phyloP scores from a whole-genome alignment of 2,797 vertebrate genomes.

The Pantherophis alleghaniensis region DNA sequence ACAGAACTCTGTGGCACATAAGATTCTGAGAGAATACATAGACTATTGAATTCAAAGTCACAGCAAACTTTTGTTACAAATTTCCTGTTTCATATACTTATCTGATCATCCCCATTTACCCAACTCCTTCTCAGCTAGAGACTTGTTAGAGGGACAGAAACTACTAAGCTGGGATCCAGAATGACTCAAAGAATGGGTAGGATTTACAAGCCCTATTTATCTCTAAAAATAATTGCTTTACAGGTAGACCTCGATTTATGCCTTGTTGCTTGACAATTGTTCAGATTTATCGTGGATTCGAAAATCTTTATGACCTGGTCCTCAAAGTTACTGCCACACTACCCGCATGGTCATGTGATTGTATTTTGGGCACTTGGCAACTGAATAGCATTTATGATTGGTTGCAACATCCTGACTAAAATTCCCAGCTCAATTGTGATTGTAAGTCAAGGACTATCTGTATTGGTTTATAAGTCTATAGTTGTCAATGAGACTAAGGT shows the following conservation, averaged over 20 bases:
- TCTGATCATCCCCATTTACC: neutral
- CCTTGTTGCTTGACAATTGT: too few relatives aligned
- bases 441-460: too few relatives aligned
- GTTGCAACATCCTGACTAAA: too few relatives aligned
- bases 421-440: too few relatives aligned
- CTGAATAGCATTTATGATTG: too few relatives aligned
- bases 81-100: neutral
- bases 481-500: neutral
- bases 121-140: neutral
- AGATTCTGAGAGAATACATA: neutral
- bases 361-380: too few relatives aligned
- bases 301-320: too few relatives aligned
- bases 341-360: too few relatives aligned
- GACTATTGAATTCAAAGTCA: neutral
- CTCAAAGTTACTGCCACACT: too few relatives aligned
- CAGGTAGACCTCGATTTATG: neutral
- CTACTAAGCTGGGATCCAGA: neutral
- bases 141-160: neutral
- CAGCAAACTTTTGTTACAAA: neutral
- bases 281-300: too few relatives aligned
- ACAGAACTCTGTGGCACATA: neutral
- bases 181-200: neutral
- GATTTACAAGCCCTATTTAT: neutral
- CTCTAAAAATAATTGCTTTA: neutral
- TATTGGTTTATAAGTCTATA: too few relatives aligned